A percentile compares a stretch with the other conserved stretches of the same genome.
These are phyloP conservation scores for Drosophila pseudoananassae DNA, from an alignment of 1,140 invertebrate genomes.

Conservation along the genomic window DNA sequence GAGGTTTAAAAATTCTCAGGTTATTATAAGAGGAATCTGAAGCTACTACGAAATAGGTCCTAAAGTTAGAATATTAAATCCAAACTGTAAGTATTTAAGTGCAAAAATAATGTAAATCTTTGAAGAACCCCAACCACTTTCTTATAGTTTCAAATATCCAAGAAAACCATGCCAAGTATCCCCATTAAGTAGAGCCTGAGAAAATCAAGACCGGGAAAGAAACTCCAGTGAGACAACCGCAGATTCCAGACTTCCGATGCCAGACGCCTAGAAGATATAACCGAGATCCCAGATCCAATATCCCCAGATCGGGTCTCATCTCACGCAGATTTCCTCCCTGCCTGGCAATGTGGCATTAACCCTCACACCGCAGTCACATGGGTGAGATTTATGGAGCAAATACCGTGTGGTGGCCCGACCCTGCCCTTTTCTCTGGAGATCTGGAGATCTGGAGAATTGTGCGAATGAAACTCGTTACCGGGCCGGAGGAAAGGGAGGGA, in stretches of 20 bases:
- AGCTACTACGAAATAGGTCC: too few species aligned
- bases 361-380: slow-evolving; percentile 44
- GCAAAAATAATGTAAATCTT: too few species aligned
- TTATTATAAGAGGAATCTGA: too few species aligned
- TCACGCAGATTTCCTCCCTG: slow-evolving; percentile 53
- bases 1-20: too few species aligned
- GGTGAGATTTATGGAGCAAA: slow-evolving; percentile 80
- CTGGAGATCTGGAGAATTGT: slow-evolving; percentile 40
- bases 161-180: too few species aligned
- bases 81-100: too few species aligned
- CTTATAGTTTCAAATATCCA: too few species aligned
- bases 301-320: slow-evolving; percentile 36
- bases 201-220: too few species aligned
- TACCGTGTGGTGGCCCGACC: slow-evolving; percentile 34
- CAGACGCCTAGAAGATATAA: background rate
- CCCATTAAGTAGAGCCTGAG: too few species aligned
- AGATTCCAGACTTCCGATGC: slow-evolving; percentile 6
- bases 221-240: slow-evolving; percentile 20
- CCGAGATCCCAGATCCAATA: slow-evolving; percentile 14
- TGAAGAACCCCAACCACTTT: too few species aligned
- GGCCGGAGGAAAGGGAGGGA: slow-evolving; percentile 15
- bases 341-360: slow-evolving; percentile 61
- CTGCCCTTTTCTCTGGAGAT: background rate
- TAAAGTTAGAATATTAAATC: too few species aligned
- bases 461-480: slow-evolving; percentile 76